phyloP scores from a whole-genome alignment of 37 sponge, comb jelly and placozoan species.

The Sycon ciliatum region DNA sequence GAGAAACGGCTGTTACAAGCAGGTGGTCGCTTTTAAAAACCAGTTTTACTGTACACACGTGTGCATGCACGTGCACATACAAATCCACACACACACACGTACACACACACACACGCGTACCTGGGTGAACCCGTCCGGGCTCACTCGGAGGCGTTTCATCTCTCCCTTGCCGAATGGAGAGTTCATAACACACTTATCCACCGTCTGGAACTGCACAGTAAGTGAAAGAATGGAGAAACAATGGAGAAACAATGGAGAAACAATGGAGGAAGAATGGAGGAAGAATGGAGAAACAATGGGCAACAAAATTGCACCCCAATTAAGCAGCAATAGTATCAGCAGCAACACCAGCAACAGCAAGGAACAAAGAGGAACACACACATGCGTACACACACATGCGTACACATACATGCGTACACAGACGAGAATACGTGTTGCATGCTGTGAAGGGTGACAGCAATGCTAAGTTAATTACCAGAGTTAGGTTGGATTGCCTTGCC shows the following conservation, averaged over 20 bases:
- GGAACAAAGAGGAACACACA: background rate
- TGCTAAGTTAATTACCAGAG: too few species aligned
- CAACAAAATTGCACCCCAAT: too few species aligned
- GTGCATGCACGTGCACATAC: background rate
- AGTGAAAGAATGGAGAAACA: background rate
- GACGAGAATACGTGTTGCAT: too few species aligned
- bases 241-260: background rate
- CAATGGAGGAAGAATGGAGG: too few species aligned
- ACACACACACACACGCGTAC: slow-evolving; percentile 11
- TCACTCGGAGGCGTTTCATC: slow-evolving; percentile 48
- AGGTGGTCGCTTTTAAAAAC: too few species aligned
- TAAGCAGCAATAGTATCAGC: too few species aligned
- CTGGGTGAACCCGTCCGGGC: slow-evolving; percentile 75
- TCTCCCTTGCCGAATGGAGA: slow-evolving; percentile 48
- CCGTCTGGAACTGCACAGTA: slow-evolving; percentile 40
- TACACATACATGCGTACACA: slow-evolving; percentile 13
- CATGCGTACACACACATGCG: background rate
- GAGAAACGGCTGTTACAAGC: too few species aligned
- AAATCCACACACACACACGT: background rate
- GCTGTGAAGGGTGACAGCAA: too few species aligned
- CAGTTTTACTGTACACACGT: background rate
- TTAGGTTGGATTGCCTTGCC: too few species aligned
- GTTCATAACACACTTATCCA: slow-evolving; percentile 30
- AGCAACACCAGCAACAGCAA: too few species aligned
- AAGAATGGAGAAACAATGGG: background rate